A percentile compares a stretch with the other conserved stretches of the same genome.
Evolutionary conservation across 2,888 invertebrate species (phyloP).

Genomic region (Phymatocera aterrima): DNA sequence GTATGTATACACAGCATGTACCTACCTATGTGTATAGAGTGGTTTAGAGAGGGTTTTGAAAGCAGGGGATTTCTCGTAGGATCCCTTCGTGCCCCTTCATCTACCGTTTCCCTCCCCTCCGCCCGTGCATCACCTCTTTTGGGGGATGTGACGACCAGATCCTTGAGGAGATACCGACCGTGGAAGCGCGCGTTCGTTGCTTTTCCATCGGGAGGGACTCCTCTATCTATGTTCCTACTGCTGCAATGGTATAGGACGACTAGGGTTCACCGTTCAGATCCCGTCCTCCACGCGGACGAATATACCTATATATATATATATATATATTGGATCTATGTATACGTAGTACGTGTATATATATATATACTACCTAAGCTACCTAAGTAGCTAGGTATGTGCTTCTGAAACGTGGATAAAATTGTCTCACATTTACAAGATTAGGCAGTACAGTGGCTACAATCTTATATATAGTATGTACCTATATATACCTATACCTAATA

Average conservation of each 20-base stretch:
- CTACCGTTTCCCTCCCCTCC: background rate
- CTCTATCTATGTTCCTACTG: constrained; percentile 9
- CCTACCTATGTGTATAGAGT: background rate
- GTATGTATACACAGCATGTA: background rate
- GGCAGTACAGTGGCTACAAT: background rate
- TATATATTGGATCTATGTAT: background rate
- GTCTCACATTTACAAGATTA: constrained; percentile 61
- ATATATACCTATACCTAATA: too few relatives aligned
- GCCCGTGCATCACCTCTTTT: too few relatives aligned
- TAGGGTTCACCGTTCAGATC: too few relatives aligned
- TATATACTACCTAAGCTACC: too few relatives aligned
- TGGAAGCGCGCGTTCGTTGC: too few relatives aligned
- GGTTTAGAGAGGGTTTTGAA: background rate
- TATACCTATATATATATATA: background rate
- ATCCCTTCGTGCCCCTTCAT: constrained; percentile 17
- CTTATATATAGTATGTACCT: background rate
- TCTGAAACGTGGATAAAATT: constrained; percentile 62
- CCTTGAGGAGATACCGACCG: constrained; percentile 37
- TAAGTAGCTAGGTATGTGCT: too few relatives aligned
- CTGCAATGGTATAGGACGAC: too few relatives aligned
- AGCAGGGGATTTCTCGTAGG: constrained; percentile 2
- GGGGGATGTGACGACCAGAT: constrained; percentile 44
- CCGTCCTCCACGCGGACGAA: background rate
- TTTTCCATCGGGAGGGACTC: constrained; percentile 43
- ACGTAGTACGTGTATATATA: background rate